These are phyloP conservation scores for Liposcelis brunnea DNA, from an alignment of 2,888 invertebrate genomes.

Conservation along the genomic window DNA sequence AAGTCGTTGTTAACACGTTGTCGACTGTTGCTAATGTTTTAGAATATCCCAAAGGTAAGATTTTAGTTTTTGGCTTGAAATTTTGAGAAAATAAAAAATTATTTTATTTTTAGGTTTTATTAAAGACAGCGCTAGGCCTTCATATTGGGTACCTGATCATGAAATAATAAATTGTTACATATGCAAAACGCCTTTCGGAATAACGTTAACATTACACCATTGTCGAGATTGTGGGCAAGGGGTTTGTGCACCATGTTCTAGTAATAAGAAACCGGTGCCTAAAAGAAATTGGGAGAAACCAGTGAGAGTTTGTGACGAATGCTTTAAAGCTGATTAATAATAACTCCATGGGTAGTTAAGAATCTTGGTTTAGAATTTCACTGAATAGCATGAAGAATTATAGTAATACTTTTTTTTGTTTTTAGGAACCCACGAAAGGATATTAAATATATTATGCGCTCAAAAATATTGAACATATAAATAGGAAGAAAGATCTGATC, in stretches of 20 bases:
- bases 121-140: conserved; percentile 55
- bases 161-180: conserved; percentile 47
- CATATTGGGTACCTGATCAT: conserved; percentile 64
- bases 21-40: conserved; percentile 51
- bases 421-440: no score
- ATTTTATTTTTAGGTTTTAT: conserved; percentile 33
- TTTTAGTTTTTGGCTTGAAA: neutral
- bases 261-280: conserved; percentile 47
- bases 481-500: no score
- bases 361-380: neutral
- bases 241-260: conserved; percentile 49
- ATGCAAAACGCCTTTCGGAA: conserved; percentile 40
- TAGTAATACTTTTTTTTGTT: neutral
- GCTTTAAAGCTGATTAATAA: conserved; percentile 25
- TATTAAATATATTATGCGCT: no score
- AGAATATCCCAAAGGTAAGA: conserved; percentile 51
- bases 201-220: conserved; percentile 34
- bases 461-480: no score
- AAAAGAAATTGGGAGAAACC: conserved; percentile 49
- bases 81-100: neutral
- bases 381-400: neutral
- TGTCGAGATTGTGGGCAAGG: conserved; percentile 55
- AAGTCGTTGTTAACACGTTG: conserved; percentile 53
- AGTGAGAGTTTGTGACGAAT: conserved; percentile 57
- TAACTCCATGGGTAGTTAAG: neutral